Percentiles rank a stretch among this genome's conserved stretches.
phyloP scores from a whole-genome alignment of 2,797 vertebrate species.

The Sylvilagus floridanus region DNA sequence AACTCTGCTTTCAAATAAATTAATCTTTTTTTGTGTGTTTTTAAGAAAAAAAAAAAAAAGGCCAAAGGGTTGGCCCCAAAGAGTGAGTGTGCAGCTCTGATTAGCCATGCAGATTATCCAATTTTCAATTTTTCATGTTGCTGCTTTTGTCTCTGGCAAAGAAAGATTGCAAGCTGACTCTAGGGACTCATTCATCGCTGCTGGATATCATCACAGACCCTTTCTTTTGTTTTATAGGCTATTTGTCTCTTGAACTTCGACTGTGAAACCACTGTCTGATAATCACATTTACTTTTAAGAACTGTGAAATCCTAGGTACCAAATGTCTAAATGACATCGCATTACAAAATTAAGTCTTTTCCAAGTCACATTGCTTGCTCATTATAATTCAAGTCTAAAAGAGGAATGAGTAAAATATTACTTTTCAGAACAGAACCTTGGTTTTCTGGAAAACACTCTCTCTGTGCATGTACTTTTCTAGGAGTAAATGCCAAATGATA shows the following conservation, averaged over 20 bases:
- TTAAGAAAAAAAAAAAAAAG: too few species aligned
- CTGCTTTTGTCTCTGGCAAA: not conserved
- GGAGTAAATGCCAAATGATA: conserved; percentile 1
- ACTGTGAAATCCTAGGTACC: not conserved
- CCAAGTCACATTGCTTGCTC: not conserved
- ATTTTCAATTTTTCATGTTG: not conserved
- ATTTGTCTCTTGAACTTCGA: not conserved
- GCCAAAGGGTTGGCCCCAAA: not conserved
- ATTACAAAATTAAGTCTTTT: conserved; percentile 7
- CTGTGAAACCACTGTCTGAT: not conserved
- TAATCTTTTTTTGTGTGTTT: too few species aligned
- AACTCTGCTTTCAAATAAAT: too few species aligned
- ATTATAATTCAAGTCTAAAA: too few species aligned
- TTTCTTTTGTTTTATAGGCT: not conserved
- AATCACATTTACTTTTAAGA: not conserved
- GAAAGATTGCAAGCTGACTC: not conserved
- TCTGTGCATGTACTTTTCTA: not conserved
- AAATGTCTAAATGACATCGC: not conserved
- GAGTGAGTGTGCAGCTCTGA: not conserved
- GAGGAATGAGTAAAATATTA: conserved; percentile 41
- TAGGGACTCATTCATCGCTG: not conserved
- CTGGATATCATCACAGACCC: not conserved
- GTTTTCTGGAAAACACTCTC: conserved; percentile 47
- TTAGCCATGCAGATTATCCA: not conserved
- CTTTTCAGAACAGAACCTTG: conserved; percentile 18